Evolutionary conservation across 2,888 invertebrate genomes (phyloP).

Genomic region (Spicauda simplicius): DNA sequence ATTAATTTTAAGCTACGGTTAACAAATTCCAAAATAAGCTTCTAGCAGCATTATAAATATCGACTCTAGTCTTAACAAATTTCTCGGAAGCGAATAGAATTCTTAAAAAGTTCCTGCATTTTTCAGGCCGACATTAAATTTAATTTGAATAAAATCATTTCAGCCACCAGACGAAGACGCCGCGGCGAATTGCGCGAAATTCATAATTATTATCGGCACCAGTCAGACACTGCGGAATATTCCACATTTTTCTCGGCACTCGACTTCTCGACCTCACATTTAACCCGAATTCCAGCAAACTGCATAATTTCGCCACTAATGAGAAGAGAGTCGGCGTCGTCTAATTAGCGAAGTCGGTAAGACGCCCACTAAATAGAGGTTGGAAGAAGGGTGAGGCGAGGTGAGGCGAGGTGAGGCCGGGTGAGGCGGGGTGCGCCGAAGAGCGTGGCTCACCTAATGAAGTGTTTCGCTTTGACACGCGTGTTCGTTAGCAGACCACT

Average conservation of each 20-base stretch:
- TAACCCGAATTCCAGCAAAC: slow-evolving; percentile 80
- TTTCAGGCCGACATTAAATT: slow-evolving; percentile 26
- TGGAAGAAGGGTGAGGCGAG: slow-evolving; percentile 48
- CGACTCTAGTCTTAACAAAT: slow-evolving; percentile 4
- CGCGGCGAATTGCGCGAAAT: slow-evolving; percentile 29
- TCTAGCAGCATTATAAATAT: not conserved
- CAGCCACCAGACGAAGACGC: slow-evolving; percentile 19
- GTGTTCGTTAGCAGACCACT: slow-evolving; percentile 84
- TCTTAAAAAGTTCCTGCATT: slow-evolving; percentile 25
- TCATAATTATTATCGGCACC: slow-evolving; percentile 35
- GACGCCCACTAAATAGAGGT: slow-evolving; percentile 76
- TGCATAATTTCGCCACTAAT: slow-evolving; percentile 83
- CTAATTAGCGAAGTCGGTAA: slow-evolving; percentile 81
- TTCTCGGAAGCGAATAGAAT: slow-evolving; percentile 9
- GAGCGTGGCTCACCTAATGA: slow-evolving; percentile 81
- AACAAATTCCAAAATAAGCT: not conserved
- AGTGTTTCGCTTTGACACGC: slow-evolving; percentile 84
- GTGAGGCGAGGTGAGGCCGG: slow-evolving; percentile 46
- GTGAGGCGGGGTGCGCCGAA: slow-evolving; percentile 50
- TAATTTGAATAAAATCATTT: slow-evolving; percentile 35
- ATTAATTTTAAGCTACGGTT: not conserved
- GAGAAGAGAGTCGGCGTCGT: slow-evolving; percentile 78
- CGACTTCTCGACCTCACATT: slow-evolving; percentile 71
- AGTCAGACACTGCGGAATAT: slow-evolving; percentile 46
- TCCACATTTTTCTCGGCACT: slow-evolving; percentile 60